phyloP scores from a whole-genome alignment of 2,113 vertebrate species.

The Chionis minor region DNA sequence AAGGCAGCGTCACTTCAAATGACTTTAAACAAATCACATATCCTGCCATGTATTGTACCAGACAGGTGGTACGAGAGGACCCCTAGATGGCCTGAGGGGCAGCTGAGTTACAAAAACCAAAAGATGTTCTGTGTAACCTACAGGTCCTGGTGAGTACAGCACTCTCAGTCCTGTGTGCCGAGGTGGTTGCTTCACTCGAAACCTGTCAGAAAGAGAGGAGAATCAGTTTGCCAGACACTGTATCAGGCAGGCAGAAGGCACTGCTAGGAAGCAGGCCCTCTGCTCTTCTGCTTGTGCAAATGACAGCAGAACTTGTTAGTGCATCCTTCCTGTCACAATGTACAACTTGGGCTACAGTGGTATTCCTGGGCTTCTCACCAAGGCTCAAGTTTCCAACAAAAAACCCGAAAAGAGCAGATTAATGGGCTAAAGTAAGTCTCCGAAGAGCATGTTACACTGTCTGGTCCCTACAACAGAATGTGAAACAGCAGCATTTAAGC shows the following conservation, averaged over 20 bases:
- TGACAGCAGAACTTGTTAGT: background rate
- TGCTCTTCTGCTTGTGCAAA: background rate
- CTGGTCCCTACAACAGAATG: background rate
- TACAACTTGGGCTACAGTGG: background rate
- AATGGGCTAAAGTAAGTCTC: background rate
- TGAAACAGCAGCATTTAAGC: background rate
- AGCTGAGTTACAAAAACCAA: no score
- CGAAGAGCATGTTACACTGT: background rate
- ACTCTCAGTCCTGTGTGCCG: slow-evolving; percentile 81
- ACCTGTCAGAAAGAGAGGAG: slow-evolving; percentile 71
- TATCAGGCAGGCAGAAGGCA: background rate
- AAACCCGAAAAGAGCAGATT: background rate
- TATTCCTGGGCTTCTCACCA: background rate
- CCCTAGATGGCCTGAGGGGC: background rate
- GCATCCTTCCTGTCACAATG: background rate
- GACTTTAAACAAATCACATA: background rate
- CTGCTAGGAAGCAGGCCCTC: background rate
- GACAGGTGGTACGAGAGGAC: background rate
- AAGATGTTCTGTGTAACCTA: slow-evolving; percentile 64
- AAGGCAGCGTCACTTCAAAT: background rate
- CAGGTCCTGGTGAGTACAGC: slow-evolving; percentile 82
- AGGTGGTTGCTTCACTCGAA: slow-evolving; percentile 86
- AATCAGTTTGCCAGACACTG: background rate
- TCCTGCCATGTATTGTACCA: background rate
- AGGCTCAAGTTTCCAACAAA: background rate